phyloP scores from a whole-genome alignment of 2,888 invertebrate genomes.

The Limnephilus rhombicus region DNA sequence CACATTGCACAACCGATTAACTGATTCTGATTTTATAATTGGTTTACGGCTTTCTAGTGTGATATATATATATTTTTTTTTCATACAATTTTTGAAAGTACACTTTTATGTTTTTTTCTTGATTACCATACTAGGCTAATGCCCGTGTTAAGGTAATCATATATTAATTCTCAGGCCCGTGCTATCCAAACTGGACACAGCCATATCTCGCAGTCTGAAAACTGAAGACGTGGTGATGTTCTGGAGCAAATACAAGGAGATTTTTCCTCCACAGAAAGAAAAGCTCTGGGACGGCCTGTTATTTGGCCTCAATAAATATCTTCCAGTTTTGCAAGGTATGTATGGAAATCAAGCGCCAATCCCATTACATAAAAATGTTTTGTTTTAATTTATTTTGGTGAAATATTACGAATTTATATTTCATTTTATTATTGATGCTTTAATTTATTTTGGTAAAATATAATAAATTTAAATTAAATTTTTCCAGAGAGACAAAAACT shows the following conservation, averaged over 20 bases:
- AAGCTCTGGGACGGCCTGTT: constrained; percentile 85
- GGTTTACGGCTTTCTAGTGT: not conserved
- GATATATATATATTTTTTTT: too few relatives aligned
- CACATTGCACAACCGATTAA: not conserved
- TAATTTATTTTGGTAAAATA: constrained; percentile 45
- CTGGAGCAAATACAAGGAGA: constrained; percentile 82
- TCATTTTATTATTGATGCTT: not conserved
- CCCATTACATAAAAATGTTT: not conserved
- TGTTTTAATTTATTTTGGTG: constrained; percentile 46
- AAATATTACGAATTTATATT: too few relatives aligned
- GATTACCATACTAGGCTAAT: too few relatives aligned
- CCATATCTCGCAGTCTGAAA: constrained; percentile 77
- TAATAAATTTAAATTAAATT: not conserved
- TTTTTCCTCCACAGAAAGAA: constrained; percentile 80
- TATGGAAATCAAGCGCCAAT: constrained; percentile 67
- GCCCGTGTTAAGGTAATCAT: too few relatives aligned
- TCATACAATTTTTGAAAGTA: too few relatives aligned
- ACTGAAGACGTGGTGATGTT: constrained; percentile 80
- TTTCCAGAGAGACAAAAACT: constrained; percentile 81
- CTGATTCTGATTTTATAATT: not conserved
- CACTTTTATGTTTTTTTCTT: too few relatives aligned
- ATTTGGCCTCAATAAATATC: constrained; percentile 81
- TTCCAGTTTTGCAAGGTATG: constrained; percentile 81
- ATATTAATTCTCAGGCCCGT: constrained; percentile 65
- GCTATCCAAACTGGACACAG: constrained; percentile 69